phyloP scores from a whole-genome alignment of 2,797 vertebrate genomes.

The Gouania willdenowi region DNA sequence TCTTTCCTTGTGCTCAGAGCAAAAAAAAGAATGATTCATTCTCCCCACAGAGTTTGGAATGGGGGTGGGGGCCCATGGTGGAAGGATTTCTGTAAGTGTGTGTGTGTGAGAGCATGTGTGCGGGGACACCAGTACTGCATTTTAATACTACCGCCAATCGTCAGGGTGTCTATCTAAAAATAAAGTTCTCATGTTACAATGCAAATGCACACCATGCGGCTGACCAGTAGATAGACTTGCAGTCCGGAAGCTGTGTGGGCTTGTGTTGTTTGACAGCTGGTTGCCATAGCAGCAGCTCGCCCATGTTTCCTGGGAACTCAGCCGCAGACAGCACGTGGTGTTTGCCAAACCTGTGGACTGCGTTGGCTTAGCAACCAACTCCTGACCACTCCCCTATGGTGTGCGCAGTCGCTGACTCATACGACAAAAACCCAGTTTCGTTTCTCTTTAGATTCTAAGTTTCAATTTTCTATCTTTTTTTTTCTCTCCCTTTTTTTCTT shows the following conservation, averaged over 20 bases:
- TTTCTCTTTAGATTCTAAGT: neutral
- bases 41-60: constrained; percentile 62
- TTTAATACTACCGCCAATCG: constrained; percentile 13
- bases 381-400: constrained; percentile 67
- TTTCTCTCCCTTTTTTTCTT: neutral
- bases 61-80: constrained; percentile 28
- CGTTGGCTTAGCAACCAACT: constrained; percentile 62
- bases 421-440: constrained; percentile 34
- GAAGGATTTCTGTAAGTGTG: constrained; percentile 1
- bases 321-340: constrained; percentile 34
- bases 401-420: constrained; percentile 66
- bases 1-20: constrained; percentile 28
- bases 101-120: neutral
- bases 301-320: constrained; percentile 23
- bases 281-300: constrained; percentile 53
- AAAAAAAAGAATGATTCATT: constrained; percentile 70
- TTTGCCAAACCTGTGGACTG: constrained; percentile 69
- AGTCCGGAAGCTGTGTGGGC: constrained; percentile 51
- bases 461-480: no score
- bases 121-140: constrained; percentile 23
- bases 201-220: constrained; percentile 38
- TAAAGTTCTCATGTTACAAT: constrained; percentile 58
- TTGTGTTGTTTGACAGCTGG: constrained; percentile 67
- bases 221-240: constrained; percentile 35
- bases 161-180: constrained; percentile 52